A percentile compares a stretch with the other conserved stretches of the same genome.
Conservation (phyloP, 35 echinoderm and acorn worm genomes). For the Lytechinus variegatus region DNA sequence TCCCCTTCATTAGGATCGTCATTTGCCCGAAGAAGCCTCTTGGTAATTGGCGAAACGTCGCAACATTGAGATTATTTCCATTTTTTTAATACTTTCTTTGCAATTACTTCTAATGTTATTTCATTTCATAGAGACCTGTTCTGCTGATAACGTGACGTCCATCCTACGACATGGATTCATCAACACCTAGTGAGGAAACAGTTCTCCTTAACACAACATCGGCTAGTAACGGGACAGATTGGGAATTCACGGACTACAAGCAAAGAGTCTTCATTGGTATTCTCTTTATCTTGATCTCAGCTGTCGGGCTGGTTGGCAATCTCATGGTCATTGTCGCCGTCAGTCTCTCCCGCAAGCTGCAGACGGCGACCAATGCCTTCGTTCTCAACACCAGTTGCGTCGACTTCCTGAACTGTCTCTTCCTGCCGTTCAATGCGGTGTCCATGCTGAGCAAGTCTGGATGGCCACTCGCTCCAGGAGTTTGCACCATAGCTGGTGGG, state of each 20-base stretch:
- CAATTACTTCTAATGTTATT: neutral
- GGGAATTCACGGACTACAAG: constrained; percentile 41
- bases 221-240: constrained; percentile 9
- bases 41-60: too few relatives aligned
- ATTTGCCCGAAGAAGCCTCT: too few relatives aligned
- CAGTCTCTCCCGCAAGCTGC: constrained; percentile 59
- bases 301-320: constrained; percentile 65
- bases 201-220: neutral
- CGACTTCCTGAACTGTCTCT: constrained; percentile 71
- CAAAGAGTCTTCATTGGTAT: constrained; percentile 63
- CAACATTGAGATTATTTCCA: too few relatives aligned
- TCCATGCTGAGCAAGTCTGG: constrained; percentile 40
- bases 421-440: constrained; percentile 66
- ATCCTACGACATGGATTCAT: neutral
- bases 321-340: constrained; percentile 70
- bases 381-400: constrained; percentile 65
- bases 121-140: neutral
- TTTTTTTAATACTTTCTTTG: too few relatives aligned
- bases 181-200: neutral
- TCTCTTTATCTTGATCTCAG: constrained; percentile 54
- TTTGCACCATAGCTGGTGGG: constrained; percentile 56
- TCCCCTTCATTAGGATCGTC: too few relatives aligned
- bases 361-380: constrained; percentile 71
- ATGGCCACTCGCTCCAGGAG: constrained; percentile 60
- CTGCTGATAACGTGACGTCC: neutral